Percentiles rank a stretch among this genome's conserved stretches.
Conservation (phyloP, 2,797 vertebrate species). For the Sebastes kiyomatsui region DNA sequence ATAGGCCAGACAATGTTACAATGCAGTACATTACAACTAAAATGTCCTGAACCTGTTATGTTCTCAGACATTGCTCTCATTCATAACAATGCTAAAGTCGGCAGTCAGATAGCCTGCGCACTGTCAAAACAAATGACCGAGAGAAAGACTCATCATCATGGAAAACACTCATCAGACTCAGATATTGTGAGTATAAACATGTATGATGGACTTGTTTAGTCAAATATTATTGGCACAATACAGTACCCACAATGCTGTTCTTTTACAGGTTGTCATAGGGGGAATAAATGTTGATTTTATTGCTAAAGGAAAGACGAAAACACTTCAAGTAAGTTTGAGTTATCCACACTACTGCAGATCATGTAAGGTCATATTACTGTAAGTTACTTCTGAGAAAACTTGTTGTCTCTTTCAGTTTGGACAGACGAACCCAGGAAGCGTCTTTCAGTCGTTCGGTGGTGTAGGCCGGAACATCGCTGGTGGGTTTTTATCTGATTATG, state of each 20-base stretch:
- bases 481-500: slow-evolving; percentile 53
- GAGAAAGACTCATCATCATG: slow-evolving; percentile 10
- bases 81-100: slow-evolving; percentile 90
- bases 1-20: background rate
- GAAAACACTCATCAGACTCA: slow-evolving; percentile 33
- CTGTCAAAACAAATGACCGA: slow-evolving; percentile 72
- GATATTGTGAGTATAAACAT: slow-evolving; percentile 72
- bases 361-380: background rate
- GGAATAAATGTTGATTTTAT: slow-evolving; percentile 92
- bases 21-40: background rate
- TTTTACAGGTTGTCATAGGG: slow-evolving; percentile 89
- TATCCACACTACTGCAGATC: background rate
- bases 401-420: slow-evolving; percentile 80
- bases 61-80: slow-evolving; percentile 89
- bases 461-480: slow-evolving; percentile 93
- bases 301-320: slow-evolving; percentile 85
- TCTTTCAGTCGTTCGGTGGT: slow-evolving; percentile 89
- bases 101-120: slow-evolving; percentile 88
- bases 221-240: background rate
- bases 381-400: slow-evolving; percentile 15
- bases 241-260: slow-evolving; percentile 2
- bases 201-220: background rate
- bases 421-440: slow-evolving; percentile 88
- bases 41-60: slow-evolving; percentile 62
- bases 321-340: slow-evolving; percentile 78